A percentile compares a stretch with the other conserved stretches of the same genome.
phyloP scores from a whole-genome alignment of 2,113 vertebrate species.

The Origma solitaria region DNA sequence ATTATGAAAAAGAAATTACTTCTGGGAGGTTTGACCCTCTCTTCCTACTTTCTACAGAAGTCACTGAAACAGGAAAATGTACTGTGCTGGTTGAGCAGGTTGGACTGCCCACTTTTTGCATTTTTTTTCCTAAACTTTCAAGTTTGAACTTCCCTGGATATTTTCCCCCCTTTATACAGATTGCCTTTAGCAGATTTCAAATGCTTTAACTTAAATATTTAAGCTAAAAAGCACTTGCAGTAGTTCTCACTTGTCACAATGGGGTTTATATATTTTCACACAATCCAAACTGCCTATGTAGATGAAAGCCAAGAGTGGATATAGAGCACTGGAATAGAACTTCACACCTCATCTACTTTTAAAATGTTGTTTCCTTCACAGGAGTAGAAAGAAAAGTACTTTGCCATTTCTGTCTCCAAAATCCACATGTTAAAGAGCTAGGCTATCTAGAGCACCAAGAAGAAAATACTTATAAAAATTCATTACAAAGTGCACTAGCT shows the following conservation, averaged over 20 bases:
- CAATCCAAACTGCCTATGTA: neutral
- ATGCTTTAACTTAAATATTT: slow-evolving; percentile 52
- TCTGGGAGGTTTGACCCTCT: neutral
- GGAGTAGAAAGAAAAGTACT: neutral
- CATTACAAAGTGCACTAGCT: neutral
- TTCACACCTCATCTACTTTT: slow-evolving; percentile 43
- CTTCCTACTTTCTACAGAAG: neutral
- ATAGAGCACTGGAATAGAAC: neutral
- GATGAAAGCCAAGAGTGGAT: neutral
- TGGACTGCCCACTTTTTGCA: neutral
- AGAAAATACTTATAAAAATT: neutral
- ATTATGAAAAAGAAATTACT: neutral
- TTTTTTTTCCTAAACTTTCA: neutral
- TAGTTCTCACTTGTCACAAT: slow-evolving; percentile 30
- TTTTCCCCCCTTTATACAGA: neutral
- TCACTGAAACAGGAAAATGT: neutral
- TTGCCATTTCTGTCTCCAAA: neutral
- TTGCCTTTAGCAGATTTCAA: neutral
- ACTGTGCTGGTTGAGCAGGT: neutral
- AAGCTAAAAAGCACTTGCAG: slow-evolving; percentile 25
- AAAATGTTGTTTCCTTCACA: slow-evolving; percentile 13
- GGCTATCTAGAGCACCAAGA: neutral
- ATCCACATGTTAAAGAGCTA: neutral
- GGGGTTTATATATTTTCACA: slow-evolving; percentile 9
- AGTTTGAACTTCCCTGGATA: neutral